These are phyloP conservation scores for Phainopepla nitens DNA, from an alignment of 2,113 vertebrate species.

Conservation along the genomic window DNA sequence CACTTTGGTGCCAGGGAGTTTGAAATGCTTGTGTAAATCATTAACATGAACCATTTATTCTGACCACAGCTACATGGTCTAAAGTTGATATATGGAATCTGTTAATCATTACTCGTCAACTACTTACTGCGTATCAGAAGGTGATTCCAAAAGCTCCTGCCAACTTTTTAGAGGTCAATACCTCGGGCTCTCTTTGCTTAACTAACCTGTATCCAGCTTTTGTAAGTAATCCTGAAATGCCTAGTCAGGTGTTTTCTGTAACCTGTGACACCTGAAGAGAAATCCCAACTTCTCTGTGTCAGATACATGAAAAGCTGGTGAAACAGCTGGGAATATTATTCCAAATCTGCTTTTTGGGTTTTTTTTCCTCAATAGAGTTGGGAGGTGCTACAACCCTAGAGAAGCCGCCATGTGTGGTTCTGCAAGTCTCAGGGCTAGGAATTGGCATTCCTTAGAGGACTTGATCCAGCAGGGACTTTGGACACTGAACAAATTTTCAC, in stretches of 20 bases:
- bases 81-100: conserved; percentile 50
- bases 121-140: conserved; percentile 37
- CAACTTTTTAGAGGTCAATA: conserved; percentile 38
- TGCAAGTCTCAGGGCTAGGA: not conserved
- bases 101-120: conserved; percentile 69
- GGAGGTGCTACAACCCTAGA: not conserved
- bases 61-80: conserved; percentile 32
- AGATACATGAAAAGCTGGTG: not conserved
- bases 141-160: not conserved
- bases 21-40: conserved; percentile 50
- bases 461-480: not conserved
- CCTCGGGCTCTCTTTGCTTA: conserved; percentile 10
- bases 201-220: conserved; percentile 46
- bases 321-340: not conserved
- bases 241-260: not conserved
- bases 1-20: not conserved
- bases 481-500: not conserved
- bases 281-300: not conserved
- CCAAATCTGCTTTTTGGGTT: not conserved
- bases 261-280: not conserved
- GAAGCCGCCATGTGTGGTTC: not conserved
- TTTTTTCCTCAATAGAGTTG: not conserved
- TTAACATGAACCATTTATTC: conserved; percentile 52
- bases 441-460: not conserved
- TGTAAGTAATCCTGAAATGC: conserved; percentile 55